Evolutionary conservation across 1,140 invertebrate genomes (phyloP).

Genomic region (Ceratosolen solmsi): DNA sequence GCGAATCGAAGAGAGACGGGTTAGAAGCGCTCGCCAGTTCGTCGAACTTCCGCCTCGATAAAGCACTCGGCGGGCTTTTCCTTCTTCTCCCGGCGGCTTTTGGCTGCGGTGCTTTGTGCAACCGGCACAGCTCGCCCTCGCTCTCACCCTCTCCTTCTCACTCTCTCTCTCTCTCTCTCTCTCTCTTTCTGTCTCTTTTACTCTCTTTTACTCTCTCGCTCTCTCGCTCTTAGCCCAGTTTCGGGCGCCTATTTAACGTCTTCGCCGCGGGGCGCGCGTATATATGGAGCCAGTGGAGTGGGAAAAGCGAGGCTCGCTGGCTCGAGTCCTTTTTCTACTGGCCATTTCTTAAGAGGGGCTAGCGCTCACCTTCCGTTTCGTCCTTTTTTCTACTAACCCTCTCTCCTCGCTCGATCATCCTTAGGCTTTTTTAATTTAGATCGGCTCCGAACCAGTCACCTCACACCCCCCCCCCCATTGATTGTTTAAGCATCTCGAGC

Average conservation of each 20-base stretch:
- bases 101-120: not conserved
- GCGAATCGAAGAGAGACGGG: not conserved
- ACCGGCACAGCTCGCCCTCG: not conserved
- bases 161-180: not conserved
- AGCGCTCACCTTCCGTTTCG: not conserved
- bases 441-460: not conserved
- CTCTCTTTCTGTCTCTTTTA: not conserved
- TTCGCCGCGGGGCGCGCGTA: not conserved
- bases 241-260: constrained; percentile 3
- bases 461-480: not conserved
- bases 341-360: not conserved
- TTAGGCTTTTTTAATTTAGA: not conserved
- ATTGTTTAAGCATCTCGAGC: not conserved
- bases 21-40: constrained; percentile 4
- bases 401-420: too few species aligned
- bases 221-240: constrained; percentile 27
- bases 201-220: not conserved
- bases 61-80: constrained; percentile 4
- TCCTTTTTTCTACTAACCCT: not conserved
- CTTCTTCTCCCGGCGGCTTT: not conserved
- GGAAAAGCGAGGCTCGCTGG: not conserved
- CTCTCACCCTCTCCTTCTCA: not conserved
- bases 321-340: not conserved
- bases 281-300: not conserved
- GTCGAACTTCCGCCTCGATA: constrained; percentile 41